Percentiles rank a stretch among this genome's conserved stretches.
These are phyloP conservation scores for Muraenolepis orangiensis DNA, from an alignment of 2,797 vertebrate genomes.

Conservation along the genomic window DNA sequence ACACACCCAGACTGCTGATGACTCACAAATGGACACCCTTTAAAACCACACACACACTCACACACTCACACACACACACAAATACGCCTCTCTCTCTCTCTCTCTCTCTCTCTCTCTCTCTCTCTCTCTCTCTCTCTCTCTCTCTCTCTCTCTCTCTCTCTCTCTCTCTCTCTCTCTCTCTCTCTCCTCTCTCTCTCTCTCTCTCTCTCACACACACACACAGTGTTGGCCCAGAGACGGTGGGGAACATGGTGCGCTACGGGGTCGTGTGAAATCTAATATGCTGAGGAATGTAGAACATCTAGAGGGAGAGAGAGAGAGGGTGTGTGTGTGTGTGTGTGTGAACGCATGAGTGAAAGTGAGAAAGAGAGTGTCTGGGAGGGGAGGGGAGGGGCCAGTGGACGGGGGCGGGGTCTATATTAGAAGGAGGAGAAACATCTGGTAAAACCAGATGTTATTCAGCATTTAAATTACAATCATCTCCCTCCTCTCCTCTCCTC, in stretches of 20 bases:
- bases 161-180: background rate
- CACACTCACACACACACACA: background rate
- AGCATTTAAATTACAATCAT: background rate
- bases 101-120: background rate
- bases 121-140: background rate
- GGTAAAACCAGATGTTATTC: background rate
- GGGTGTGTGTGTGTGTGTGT: conserved; percentile 9
- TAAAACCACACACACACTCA: background rate
- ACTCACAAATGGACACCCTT: background rate
- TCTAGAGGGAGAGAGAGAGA: background rate
- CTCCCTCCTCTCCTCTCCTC: background rate
- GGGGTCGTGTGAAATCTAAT: background rate
- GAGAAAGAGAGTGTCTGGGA: background rate
- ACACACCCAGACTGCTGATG: background rate
- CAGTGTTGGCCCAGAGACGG: background rate
- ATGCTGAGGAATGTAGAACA: background rate
- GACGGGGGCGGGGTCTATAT: background rate
- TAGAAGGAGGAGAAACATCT: background rate
- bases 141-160: background rate
- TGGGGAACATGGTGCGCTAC: background rate
- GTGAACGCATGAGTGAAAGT: background rate
- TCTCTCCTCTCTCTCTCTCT: background rate
- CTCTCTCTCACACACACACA: background rate
- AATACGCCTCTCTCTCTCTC: background rate
- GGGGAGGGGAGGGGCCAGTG: background rate